These are phyloP conservation scores for Fulica atra DNA, from an alignment of 2,113 vertebrate species.

Conservation along the genomic window DNA sequence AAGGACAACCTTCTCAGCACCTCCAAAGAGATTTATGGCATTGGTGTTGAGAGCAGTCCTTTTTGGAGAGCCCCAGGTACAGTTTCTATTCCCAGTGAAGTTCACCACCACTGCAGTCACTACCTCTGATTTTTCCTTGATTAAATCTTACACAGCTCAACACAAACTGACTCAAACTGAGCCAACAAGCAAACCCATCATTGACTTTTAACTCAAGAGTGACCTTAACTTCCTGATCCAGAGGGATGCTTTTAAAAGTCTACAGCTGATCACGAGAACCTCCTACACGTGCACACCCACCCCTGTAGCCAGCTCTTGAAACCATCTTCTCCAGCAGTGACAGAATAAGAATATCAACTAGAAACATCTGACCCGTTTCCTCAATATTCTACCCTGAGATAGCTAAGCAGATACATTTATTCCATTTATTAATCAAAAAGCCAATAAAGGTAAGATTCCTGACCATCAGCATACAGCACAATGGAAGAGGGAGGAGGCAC, in stretches of 20 bases:
- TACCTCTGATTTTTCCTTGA: not conserved
- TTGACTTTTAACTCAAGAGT: not conserved
- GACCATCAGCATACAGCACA: not conserved
- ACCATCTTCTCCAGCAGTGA: not conserved
- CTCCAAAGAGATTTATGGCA: not conserved
- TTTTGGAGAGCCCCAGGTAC: not conserved
- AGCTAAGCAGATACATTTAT: not conserved
- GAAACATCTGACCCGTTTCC: not conserved
- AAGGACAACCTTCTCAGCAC: not conserved
- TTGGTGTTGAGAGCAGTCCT: not conserved
- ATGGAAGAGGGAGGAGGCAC: not conserved
- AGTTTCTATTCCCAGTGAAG: not conserved
- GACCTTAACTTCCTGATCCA: constrained; percentile 6
- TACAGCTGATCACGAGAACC: not conserved
- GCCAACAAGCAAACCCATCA: not conserved
- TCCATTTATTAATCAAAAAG: not conserved
- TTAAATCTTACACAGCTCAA: not conserved
- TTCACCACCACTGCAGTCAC: not conserved
- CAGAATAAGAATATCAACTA: not conserved
- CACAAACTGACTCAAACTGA: not conserved
- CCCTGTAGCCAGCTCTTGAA: not conserved
- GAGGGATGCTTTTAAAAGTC: constrained; percentile 27
- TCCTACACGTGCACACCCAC: not conserved
- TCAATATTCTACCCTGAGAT: not conserved
- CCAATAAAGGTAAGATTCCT: not conserved